A percentile compares a stretch with the other conserved stretches of the same genome.
These are phyloP conservation scores for Orchestes rusci DNA, from an alignment of 2,888 invertebrate species.

Conservation along the genomic window DNA sequence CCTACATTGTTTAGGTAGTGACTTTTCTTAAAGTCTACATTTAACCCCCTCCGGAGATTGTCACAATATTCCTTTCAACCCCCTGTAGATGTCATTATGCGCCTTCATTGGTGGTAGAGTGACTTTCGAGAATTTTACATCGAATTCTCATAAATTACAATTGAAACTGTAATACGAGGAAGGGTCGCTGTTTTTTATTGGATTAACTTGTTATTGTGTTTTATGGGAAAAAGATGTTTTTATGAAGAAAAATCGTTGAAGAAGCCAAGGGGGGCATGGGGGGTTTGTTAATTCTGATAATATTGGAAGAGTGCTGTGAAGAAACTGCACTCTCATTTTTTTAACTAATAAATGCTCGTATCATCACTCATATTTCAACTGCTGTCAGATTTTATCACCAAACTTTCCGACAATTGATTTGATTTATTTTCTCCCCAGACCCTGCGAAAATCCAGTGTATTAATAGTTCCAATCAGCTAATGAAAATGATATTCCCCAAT, in stretches of 20 bases:
- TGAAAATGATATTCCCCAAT: no score
- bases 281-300: no score
- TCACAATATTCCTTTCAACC: constrained; percentile 42
- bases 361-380: no score
- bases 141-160: constrained; percentile 28
- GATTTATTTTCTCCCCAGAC: no score
- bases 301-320: no score
- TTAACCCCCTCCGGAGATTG: constrained; percentile 37
- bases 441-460: no score
- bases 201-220: constrained; percentile 18
- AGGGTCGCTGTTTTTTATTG: constrained; percentile 15
- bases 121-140: constrained; percentile 32
- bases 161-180: constrained; percentile 15
- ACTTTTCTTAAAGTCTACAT: constrained; percentile 15
- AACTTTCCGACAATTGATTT: no score
- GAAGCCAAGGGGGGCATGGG: no score
- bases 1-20: constrained; percentile 9
- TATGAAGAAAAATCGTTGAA: constrained; percentile 16
- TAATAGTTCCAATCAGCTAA: no score
- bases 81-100: constrained; percentile 37
- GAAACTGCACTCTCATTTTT: no score
- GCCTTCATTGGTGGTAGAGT: constrained; percentile 37
- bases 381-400: no score
- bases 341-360: no score
- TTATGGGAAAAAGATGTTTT: constrained; percentile 15